phyloP scores from a whole-genome alignment of 2,888 invertebrate species.

The Tetanocera ferruginea region DNA sequence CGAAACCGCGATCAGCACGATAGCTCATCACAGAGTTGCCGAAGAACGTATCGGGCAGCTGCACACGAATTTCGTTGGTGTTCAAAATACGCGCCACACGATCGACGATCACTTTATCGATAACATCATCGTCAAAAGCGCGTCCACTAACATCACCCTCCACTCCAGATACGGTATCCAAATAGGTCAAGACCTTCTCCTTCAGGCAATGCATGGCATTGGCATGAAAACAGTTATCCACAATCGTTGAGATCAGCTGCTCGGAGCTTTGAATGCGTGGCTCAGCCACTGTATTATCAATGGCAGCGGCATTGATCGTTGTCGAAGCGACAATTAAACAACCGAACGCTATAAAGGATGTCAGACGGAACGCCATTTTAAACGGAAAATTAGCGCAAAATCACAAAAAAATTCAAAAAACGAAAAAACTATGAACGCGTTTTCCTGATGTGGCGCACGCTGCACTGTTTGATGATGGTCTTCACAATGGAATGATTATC shows the following conservation, averaged over 20 bases:
- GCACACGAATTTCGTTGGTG: constrained; percentile 81
- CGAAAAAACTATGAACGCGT: constrained; percentile 39
- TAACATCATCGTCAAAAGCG: constrained; percentile 74
- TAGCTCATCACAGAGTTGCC: constrained; percentile 78
- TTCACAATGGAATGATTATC: constrained; percentile 66
- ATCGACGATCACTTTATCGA: constrained; percentile 82
- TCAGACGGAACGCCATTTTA: constrained; percentile 65
- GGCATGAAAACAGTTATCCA: constrained; percentile 80
- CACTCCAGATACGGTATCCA: constrained; percentile 79
- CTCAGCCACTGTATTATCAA: constrained; percentile 72
- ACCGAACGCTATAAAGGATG: constrained; percentile 72
- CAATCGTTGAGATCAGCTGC: constrained; percentile 78
- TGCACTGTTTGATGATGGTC: constrained; percentile 50
- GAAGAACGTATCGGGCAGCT: constrained; percentile 80
- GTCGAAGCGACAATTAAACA: constrained; percentile 72
- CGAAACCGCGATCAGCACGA: constrained; percentile 77
- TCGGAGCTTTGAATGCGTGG: constrained; percentile 76
- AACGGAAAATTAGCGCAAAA: constrained; percentile 14
- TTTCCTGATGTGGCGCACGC: constrained; percentile 37
- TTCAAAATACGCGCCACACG: constrained; percentile 79
- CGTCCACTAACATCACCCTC: constrained; percentile 74
- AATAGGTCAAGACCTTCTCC: constrained; percentile 81
- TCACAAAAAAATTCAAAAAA: constrained; percentile 8
- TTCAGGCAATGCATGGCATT: constrained; percentile 82
- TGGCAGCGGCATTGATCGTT: constrained; percentile 70